Percentiles rank a stretch among this genome's conserved stretches.
Evolutionary conservation across 2,113 vertebrate genomes (phyloP).

Genomic region (Dendrocopos noguchii): DNA sequence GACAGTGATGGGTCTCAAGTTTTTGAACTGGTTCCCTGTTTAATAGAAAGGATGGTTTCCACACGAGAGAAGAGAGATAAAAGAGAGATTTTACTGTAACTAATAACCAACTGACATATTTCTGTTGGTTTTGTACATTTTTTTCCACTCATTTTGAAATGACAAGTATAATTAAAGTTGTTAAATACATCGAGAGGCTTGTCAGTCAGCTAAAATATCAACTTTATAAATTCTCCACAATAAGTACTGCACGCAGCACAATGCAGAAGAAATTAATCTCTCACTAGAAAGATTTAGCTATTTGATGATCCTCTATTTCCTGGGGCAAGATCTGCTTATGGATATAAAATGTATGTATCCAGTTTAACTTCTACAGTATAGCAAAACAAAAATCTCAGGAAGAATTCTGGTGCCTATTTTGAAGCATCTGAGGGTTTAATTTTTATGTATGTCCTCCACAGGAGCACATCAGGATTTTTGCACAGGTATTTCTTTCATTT

Average conservation of each 20-base stretch:
- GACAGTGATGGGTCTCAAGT: slow-evolving; percentile 52
- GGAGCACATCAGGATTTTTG: neutral
- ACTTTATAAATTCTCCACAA: slow-evolving; percentile 57
- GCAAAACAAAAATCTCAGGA: neutral
- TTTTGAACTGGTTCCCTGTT: slow-evolving; percentile 56
- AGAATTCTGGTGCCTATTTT: neutral
- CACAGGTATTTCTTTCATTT: neutral
- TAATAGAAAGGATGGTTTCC: slow-evolving; percentile 58
- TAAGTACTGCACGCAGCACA: slow-evolving; percentile 30
- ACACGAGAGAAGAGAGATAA: slow-evolving; percentile 45
- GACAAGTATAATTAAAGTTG: slow-evolving; percentile 76
- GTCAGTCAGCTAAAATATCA: slow-evolving; percentile 70
- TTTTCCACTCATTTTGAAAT: slow-evolving; percentile 56
- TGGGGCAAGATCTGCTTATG: neutral
- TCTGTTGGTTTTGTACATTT: slow-evolving; percentile 65
- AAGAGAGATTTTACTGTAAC: slow-evolving; percentile 54
- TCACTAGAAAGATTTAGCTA: slow-evolving; percentile 43
- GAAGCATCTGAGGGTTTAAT: neutral
- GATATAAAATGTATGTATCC: neutral
- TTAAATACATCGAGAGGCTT: slow-evolving; percentile 68
- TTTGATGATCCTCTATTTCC: slow-evolving; percentile 18
- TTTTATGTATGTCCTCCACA: accelerated
- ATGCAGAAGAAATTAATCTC: slow-evolving; percentile 65
- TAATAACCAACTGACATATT: slow-evolving; percentile 71
- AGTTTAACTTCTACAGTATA: neutral